phyloP scores from a whole-genome alignment of 2,113 vertebrate genomes.

The Pollimyrus isidori region DNA sequence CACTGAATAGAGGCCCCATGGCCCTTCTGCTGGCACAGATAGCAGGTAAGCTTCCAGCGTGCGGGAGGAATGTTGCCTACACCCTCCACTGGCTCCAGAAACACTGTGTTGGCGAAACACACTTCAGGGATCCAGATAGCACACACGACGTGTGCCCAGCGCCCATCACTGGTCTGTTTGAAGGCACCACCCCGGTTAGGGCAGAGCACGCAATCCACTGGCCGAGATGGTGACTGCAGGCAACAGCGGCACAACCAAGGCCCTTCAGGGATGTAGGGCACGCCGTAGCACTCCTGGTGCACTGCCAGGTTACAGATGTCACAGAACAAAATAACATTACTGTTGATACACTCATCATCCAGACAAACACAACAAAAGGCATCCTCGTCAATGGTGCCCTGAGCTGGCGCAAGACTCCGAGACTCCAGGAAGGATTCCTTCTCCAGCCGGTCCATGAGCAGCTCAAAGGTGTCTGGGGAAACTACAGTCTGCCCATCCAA shows the following conservation, averaged over 20 bases:
- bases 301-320: conserved; percentile 96
- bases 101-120: conserved; percentile 95
- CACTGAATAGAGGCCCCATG: conserved; percentile 90
- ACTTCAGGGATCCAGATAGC: conserved; percentile 99
- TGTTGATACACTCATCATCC: conserved; percentile 97
- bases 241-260: conserved; percentile 98
- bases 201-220: conserved; percentile 90
- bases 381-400: conserved; percentile 81
- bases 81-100: conserved; percentile 93
- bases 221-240: conserved; percentile 85
- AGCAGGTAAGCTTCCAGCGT: conserved; percentile 93
- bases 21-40: conserved; percentile 92
- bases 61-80: conserved; percentile 85
- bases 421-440: conserved; percentile 89
- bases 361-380: conserved; percentile 97
- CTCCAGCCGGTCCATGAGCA: conserved; percentile 84
- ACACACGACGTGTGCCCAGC: conserved; percentile 94
- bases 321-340: conserved; percentile 96
- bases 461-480: conserved; percentile 80
- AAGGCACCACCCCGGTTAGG: conserved; percentile 93
- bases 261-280: conserved; percentile 93
- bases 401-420: conserved; percentile 71
- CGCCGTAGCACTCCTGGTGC: conserved; percentile 94
- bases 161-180: conserved; percentile 91
- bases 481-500: conserved; percentile 72